Conservation (phyloP, 2,888 invertebrate species). For the Mesorhabditis belari region DNA sequence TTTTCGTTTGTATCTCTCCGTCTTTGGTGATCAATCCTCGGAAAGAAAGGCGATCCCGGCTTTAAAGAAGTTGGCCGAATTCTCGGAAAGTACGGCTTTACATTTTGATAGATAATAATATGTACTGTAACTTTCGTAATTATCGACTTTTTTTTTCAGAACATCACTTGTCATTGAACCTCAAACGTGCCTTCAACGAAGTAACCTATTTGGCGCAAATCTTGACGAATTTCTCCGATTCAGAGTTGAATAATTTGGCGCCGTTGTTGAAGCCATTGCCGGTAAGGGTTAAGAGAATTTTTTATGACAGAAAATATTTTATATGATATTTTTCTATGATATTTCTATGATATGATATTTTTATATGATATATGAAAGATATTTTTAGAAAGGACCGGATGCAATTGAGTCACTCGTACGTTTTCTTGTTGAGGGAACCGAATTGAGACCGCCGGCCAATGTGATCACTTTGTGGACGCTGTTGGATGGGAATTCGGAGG, state of each 20-base stretch:
- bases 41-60: conserved; percentile 16
- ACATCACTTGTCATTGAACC: background rate
- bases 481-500: conserved; percentile 14
- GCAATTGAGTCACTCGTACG: conserved; percentile 18
- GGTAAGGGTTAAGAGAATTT: background rate
- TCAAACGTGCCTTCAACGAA: background rate
- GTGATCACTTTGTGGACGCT: conserved; percentile 11
- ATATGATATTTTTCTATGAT: too few relatives aligned
- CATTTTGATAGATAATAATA: conserved; percentile 2
- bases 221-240: background rate
- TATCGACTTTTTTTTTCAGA: conserved; percentile 10
- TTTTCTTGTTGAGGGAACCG: conserved; percentile 15
- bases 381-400: conserved; percentile 12
- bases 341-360: too few relatives aligned
- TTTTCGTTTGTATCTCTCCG: conserved; percentile 22
- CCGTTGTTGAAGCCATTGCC: background rate
- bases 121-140: conserved; percentile 12
- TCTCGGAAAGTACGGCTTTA: background rate
- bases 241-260: background rate
- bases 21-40: conserved; percentile 19
- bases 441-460: conserved; percentile 17
- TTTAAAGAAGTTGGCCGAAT: conserved; percentile 18
- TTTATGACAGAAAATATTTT: too few relatives aligned
- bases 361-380: background rate
- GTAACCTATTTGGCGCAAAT: background rate